These are phyloP conservation scores for Halictus rubicundus DNA, from an alignment of 1,140 invertebrate genomes.

Conservation along the genomic window DNA sequence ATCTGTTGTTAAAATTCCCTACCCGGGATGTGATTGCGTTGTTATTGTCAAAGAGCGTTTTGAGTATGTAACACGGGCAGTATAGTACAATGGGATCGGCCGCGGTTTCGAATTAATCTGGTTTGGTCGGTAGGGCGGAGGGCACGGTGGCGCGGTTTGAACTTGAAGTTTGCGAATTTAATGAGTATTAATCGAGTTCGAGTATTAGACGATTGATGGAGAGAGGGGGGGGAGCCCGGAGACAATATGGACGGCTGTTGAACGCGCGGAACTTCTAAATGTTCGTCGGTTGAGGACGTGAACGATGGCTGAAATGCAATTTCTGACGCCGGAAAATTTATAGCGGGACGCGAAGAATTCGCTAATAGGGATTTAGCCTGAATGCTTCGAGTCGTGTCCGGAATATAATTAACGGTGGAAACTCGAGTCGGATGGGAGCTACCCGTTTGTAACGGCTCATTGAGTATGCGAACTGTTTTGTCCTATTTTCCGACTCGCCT, in stretches of 20 bases:
- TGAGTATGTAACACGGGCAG: slow-evolving; percentile 8
- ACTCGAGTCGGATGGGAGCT: not conserved
- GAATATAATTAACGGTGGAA: slow-evolving; percentile 37
- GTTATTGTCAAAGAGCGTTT: not conserved
- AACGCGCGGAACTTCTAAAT: slow-evolving; percentile 1
- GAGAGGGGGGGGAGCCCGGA: no score
- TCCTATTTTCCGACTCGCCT: not conserved
- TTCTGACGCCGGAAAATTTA: slow-evolving; percentile 27
- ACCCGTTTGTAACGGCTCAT: slow-evolving; percentile 2
- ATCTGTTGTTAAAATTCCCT: not conserved
- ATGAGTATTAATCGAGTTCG: slow-evolving; percentile 35
- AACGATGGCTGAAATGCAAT: slow-evolving; percentile 6
- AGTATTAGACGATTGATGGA: slow-evolving; percentile 28
- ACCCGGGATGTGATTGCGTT: not conserved
- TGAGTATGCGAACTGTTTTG: slow-evolving; percentile 5
- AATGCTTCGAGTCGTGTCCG: not conserved
- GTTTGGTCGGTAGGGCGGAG: not conserved
- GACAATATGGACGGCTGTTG: slow-evolving; percentile 9
- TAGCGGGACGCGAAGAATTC: slow-evolving; percentile 27
- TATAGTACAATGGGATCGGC: not conserved
- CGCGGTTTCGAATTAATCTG: slow-evolving; percentile 14
- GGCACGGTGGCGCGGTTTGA: no score
- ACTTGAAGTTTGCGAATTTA: slow-evolving; percentile 20
- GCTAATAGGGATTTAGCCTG: slow-evolving; percentile 24
- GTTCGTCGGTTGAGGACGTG: not conserved